phyloP scores from a whole-genome alignment of 2,888 invertebrate genomes.

The Pammene aurita region DNA sequence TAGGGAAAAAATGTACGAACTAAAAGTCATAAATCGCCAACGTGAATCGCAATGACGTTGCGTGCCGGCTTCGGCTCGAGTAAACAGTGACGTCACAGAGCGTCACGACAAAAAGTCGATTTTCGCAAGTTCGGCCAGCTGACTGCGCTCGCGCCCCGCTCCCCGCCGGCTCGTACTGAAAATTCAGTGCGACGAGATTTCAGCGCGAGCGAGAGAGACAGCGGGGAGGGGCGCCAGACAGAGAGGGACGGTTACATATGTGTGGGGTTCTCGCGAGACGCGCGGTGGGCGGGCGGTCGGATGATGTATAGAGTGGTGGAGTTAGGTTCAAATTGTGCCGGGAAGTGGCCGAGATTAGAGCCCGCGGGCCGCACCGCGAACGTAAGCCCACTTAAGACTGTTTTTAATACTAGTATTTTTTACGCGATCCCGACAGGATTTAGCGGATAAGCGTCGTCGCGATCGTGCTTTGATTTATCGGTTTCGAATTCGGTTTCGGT shows the following conservation, averaged over 20 bases:
- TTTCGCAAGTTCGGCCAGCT: constrained; percentile 83
- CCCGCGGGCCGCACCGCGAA: constrained; percentile 85
- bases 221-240: constrained; percentile 50
- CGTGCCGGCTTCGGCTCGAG: constrained; percentile 70
- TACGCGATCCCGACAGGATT: constrained; percentile 83
- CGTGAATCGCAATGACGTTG: constrained; percentile 46
- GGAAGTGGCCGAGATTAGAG: constrained; percentile 90
- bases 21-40: constrained; percentile 25
- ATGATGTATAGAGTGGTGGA: constrained; percentile 90
- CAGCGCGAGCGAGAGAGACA: constrained; percentile 63
- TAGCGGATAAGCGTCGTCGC: constrained; percentile 81
- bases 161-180: constrained; percentile 65
- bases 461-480: constrained; percentile 83
- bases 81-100: constrained; percentile 83
- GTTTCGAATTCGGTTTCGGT: constrained; percentile 76
- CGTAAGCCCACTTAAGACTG: constrained; percentile 88
- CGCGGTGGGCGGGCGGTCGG: constrained; percentile 81
- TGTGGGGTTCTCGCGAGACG: constrained; percentile 53
- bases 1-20: constrained; percentile 5
- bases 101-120: constrained; percentile 84
- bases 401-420: constrained; percentile 89
- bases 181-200: constrained; percentile 77
- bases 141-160: constrained; percentile 73
- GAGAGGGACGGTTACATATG: constrained; percentile 64
- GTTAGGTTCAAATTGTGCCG: constrained; percentile 89